Evolutionary conservation across 2,113 vertebrate species (phyloP), one percentile per base, ranked within the genome.

Genomic region (Galbula dea): DNA sequence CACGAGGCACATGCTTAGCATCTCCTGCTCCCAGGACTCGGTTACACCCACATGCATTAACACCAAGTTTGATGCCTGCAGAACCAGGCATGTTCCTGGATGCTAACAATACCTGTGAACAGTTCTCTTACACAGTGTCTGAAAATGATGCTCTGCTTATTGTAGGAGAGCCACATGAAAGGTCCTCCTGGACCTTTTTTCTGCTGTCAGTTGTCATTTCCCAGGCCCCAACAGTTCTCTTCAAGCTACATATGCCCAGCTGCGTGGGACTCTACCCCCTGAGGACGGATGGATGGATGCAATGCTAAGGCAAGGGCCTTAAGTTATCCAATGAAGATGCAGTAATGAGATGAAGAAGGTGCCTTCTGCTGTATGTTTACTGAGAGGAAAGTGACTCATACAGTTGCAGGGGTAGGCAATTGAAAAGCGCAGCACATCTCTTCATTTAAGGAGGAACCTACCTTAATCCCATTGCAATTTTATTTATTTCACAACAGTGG

Each of bases 321-420:
- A 89, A 71, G 24, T 27, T 67, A 57, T 24, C 36, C 59, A 41
- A 34, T 11, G 51, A 91, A 93, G 85, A 89, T 7, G 36, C 72
- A 83, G 94, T 67, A 86, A 67, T 16, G 65, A 93, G 68, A 83
- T 26, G 71, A 93, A 94, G 94, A 90, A 94, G 96, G 95, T 96
- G 95, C 95, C 96, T 96, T 96, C 94, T 95, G 85, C 87, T 83
- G 36, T 24, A 7, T 3, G 1, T 54, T 59, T 74, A 57, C 84
- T 74, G 67, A 80, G 73, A 83, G 62, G 37, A 73, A 59, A 88
- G 61, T 9, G 75, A 94, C 84, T 95, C 89, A 22, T 49, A 72
- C 29, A 17, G 43, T 48, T 80, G 89, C 72, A 91, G 68, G 57
- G 57, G 79, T 32, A 89, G 82, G 75, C 87, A 49, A 59, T 29